A percentile compares a stretch with the other conserved stretches of the same genome.
Evolutionary conservation across 2,113 vertebrate genomes (phyloP).

Genomic region (Chloebia gouldiae): DNA sequence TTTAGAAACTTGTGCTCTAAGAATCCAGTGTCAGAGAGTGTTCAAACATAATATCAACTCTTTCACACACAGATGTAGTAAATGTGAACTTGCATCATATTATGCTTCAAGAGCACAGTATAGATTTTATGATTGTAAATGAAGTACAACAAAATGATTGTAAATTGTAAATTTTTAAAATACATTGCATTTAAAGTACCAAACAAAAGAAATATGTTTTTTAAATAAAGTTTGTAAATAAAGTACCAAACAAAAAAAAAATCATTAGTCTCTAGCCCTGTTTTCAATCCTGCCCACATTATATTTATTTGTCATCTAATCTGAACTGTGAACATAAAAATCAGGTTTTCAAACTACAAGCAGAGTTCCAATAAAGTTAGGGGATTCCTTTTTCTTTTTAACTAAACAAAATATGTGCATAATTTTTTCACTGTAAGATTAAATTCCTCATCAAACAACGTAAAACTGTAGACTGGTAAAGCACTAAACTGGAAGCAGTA

Average conservation of each 20-base stretch:
- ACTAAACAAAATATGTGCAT: not conserved
- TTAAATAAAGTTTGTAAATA: not conserved
- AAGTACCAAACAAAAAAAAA: conserved; percentile 21
- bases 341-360: not conserved
- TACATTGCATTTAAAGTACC: no score
- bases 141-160: not conserved
- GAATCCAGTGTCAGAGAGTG: not conserved
- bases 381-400: not conserved
- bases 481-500: conserved; percentile 1
- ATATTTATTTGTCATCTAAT: not conserved
- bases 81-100: not conserved
- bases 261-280: not conserved
- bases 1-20: conserved; percentile 4
- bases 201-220: no score
- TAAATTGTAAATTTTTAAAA: no score
- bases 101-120: not conserved
- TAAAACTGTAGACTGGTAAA: conserved; percentile 19
- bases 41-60: not conserved
- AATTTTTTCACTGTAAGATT: conserved; percentile 9
- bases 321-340: not conserved
- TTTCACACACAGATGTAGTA: not conserved
- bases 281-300: not conserved
- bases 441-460: conserved; percentile 31
- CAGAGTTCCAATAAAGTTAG: not conserved
- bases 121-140: conserved; percentile 1